Percentiles rank a stretch among this genome's conserved stretches.
phyloP scores from a whole-genome alignment of 1,140 invertebrate species.

The Stratiolaelaps scimitus region DNA sequence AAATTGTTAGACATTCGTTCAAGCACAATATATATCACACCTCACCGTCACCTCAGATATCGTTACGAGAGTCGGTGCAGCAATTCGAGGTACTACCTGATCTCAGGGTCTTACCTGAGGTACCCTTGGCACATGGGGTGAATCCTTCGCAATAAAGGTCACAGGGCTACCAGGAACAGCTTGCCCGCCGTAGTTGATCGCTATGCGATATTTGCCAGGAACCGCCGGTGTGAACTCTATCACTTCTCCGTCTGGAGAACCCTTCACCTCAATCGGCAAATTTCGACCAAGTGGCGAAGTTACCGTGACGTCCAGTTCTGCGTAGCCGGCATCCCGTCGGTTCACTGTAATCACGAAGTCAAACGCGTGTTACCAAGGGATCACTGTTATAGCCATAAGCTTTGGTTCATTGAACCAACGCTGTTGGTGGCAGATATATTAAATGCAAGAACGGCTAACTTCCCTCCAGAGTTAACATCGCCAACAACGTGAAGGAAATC shows the following conservation, averaged over 20 bases:
- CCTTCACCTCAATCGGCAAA: slow-evolving; percentile 63
- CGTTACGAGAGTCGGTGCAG: too few species aligned
- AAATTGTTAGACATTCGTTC: too few species aligned
- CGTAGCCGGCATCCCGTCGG: slow-evolving; percentile 69
- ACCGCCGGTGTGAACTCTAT: slow-evolving; percentile 73
- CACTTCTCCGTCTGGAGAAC: slow-evolving; percentile 55
- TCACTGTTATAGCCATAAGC: neutral
- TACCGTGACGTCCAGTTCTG: slow-evolving; percentile 74
- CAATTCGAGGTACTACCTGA: too few species aligned
- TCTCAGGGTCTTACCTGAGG: neutral
- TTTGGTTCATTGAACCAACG: neutral
- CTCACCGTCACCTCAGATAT: too few species aligned
- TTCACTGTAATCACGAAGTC: slow-evolving; percentile 52
- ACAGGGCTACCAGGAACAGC: slow-evolving; percentile 45
- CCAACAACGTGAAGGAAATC: neutral
- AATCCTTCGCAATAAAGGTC: slow-evolving; percentile 35
- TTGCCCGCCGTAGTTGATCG: slow-evolving; percentile 69
- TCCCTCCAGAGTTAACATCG: neutral
- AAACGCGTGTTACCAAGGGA: slow-evolving; percentile 14
- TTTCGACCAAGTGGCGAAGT: slow-evolving; percentile 75
- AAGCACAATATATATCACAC: too few species aligned
- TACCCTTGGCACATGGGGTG: neutral
- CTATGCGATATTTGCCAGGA: slow-evolving; percentile 76
- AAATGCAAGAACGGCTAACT: slow-evolving; percentile 17
- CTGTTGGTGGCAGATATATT: neutral